Evolutionary conservation across 2,113 vertebrate species (phyloP).

Genomic region (Galeopterus variegatus): DNA sequence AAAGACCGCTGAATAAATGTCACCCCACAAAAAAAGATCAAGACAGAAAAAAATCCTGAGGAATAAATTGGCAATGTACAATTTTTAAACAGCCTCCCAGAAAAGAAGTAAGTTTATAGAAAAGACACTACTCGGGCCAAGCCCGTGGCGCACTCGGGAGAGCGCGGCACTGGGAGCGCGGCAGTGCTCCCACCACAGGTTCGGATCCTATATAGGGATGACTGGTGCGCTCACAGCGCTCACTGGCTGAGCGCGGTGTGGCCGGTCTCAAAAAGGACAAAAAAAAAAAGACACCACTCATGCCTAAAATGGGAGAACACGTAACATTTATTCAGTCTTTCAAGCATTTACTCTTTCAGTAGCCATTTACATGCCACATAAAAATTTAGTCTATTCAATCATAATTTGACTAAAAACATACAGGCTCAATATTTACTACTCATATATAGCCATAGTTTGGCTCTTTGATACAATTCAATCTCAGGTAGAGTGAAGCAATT

Average conservation of each 20-base stretch:
- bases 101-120: neutral
- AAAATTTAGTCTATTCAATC: slow-evolving; percentile 24
- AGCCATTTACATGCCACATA: neutral
- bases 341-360: slow-evolving; percentile 35
- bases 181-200: too few species aligned
- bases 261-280: too few species aligned
- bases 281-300: too few species aligned
- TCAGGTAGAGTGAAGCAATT: slow-evolving; percentile 22
- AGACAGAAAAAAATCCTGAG: slow-evolving; percentile 38
- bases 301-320: neutral
- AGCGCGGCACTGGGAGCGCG: too few species aligned
- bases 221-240: too few species aligned
- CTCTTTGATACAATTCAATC: neutral
- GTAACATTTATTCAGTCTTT: slow-evolving; percentile 9
- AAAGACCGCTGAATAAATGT: neutral
- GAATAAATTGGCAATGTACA: neutral
- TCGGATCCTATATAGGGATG: too few species aligned
- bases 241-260: too few species aligned
- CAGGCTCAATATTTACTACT: slow-evolving; percentile 4
- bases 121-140: too few species aligned
- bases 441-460: neutral
- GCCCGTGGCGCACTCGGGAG: too few species aligned
- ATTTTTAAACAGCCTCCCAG: slow-evolving; percentile 22
- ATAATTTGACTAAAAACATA: slow-evolving; percentile 40
- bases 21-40: neutral